Base-by-base conservation (phyloP, 1,140 invertebrate species). In the Panonychus citri region DNA sequence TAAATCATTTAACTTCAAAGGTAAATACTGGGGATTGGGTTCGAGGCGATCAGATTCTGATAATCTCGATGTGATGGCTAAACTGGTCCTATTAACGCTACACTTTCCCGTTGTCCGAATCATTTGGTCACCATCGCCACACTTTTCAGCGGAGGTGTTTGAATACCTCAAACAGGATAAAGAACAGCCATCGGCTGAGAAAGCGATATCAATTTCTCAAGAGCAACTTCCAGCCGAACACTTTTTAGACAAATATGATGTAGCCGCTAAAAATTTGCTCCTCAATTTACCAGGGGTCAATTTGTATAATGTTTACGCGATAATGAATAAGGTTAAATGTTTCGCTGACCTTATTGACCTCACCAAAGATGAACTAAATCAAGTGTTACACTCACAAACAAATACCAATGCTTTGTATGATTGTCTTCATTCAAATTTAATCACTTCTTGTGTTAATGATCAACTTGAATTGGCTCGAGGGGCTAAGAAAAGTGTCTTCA, bases 41-140 rank as follows among this genome's bases (percentile, higher is more conserved):
- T 10, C n/a, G 2, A 21, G 49, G 3, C 49, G 26, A 12, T 27
- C 24, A 30, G 49, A 27, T 4, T 12, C 43, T 25, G 54, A 58
- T 3, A 55, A 58, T 53, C 5, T 46, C 19, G 59, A 61, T 54
- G 48, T 62, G 13, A 48, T 60, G 4, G 49, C 56, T 12, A 62
- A 64, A 58, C 51, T 65, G 21, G 81, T 90, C 61, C 71, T 96
- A n/a, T 72, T 97, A 0, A 95, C 90, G 0, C 71, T 96, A 59
- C 87, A 95, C 70, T 96, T 96, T 71, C 89, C 91, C 7, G 79
- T 81, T 63, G 72, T 97, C 27, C 79, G 85, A 60, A 71, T 96
- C 8, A 79, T 97, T 15, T 97, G 93, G 93, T 95, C 88, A 34
- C 85, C 85, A 4, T 89, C 81, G 69, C 87, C 91, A 0, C 85